A percentile compares a stretch with the other conserved stretches of the same genome.
Evolutionary conservation across 2,888 invertebrate species (phyloP).

Genomic region (Dicyrtoma fusca): DNA sequence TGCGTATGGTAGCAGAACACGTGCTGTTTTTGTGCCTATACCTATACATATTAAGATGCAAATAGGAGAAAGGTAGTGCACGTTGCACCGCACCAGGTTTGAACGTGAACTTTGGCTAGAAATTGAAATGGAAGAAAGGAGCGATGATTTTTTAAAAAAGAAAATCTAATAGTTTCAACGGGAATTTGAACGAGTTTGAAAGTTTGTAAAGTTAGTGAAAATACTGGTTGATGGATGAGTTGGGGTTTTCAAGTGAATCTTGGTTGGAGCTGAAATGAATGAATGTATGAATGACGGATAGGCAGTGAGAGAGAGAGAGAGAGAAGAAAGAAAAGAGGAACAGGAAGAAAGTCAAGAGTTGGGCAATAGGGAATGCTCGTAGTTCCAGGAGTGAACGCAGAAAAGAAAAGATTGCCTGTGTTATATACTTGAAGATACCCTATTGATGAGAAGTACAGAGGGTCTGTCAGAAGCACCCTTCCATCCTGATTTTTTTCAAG

Average conservation of each 20-base stretch:
- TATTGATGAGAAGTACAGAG: constrained; percentile 26
- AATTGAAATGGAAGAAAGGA: constrained; percentile 2
- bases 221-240: constrained; percentile 36
- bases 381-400: background rate
- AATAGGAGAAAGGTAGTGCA: too few species aligned
- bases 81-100: too few species aligned
- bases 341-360: constrained; percentile 3
- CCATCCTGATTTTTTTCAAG: constrained; percentile 8
- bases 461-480: constrained; percentile 34
- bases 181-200: constrained; percentile 25
- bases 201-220: constrained; percentile 9
- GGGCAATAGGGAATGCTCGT: background rate
- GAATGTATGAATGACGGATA: too few species aligned
- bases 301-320: background rate
- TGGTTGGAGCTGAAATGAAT: background rate
- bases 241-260: background rate
- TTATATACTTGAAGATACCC: constrained; percentile 9
- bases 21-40: too few species aligned
- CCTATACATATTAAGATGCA: too few species aligned
- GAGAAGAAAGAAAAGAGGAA: background rate
- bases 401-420: constrained; percentile 26
- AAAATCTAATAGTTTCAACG: constrained; percentile 29
- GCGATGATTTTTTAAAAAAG: constrained; percentile 2
- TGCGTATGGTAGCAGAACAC: too few species aligned
- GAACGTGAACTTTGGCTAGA: background rate